A percentile compares a stretch with the other conserved stretches of the same genome.
Evolutionary conservation across 2,113 vertebrate species (phyloP).

Genomic region (Daphoenositta chrysoptera): DNA sequence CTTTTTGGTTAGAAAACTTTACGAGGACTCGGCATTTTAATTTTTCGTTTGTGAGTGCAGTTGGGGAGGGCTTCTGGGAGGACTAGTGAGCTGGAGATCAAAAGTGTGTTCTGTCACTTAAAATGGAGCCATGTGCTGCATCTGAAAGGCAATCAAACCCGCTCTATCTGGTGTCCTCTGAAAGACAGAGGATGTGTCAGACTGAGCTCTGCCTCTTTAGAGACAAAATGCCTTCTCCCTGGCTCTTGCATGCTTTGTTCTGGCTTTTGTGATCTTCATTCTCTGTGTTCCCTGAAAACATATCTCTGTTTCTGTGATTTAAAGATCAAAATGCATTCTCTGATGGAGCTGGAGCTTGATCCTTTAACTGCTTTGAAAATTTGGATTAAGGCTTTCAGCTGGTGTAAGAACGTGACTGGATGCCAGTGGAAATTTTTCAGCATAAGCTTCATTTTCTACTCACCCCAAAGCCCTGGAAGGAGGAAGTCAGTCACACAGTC

Average conservation of each 20-base stretch:
- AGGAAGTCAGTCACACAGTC: not conserved
- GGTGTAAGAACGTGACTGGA: not conserved
- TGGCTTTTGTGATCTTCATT: slow-evolving; percentile 51
- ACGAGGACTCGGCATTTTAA: not conserved
- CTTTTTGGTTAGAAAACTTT: not conserved
- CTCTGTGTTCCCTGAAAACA: slow-evolving; percentile 18
- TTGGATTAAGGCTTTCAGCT: not conserved
- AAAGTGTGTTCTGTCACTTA: not conserved
- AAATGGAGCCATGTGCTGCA: not conserved
- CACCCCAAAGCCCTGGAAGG: not conserved
- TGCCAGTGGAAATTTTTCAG: not conserved
- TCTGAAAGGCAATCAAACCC: slow-evolving; percentile 17
- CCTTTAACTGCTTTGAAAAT: slow-evolving; percentile 31
- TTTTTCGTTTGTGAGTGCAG: not conserved
- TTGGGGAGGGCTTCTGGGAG: not conserved
- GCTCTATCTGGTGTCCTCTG: not conserved
- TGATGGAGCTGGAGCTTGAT: slow-evolving; percentile 26
- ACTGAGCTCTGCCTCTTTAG: not conserved
- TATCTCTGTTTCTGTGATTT: slow-evolving; percentile 40
- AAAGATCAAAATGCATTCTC: slow-evolving; percentile 46
- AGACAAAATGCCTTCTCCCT: not conserved
- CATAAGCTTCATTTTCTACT: not conserved
- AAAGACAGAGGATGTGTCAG: slow-evolving; percentile 1
- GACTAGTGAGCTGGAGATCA: not conserved
- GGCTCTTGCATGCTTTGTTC: slow-evolving; percentile 42